Evolutionary conservation across 2,888 invertebrate genomes (phyloP).

Genomic region (Cheilosia urbana): DNA sequence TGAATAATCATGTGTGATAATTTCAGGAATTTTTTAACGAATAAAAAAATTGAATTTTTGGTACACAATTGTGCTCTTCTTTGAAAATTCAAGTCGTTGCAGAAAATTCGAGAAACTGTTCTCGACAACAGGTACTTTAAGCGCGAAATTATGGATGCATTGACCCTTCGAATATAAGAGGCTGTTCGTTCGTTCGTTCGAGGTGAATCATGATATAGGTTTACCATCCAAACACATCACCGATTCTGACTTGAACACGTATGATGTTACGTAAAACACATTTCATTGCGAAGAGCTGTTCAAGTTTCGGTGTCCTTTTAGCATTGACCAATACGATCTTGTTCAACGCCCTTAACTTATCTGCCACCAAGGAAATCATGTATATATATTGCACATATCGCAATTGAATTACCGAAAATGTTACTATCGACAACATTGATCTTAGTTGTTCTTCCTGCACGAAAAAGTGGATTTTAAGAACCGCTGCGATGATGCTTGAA

Average conservation of each 20-base stretch:
- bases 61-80: too few relatives aligned
- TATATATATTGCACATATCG: slow-evolving; percentile 49
- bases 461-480: not conserved
- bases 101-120: too few relatives aligned
- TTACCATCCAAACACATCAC: slow-evolving; percentile 26
- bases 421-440: not conserved
- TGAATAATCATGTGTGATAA: too few relatives aligned
- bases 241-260: not conserved
- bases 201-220: too few relatives aligned
- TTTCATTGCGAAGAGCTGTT: slow-evolving; percentile 24
- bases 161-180: too few relatives aligned
- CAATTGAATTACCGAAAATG: slow-evolving; percentile 3
- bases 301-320: not conserved
- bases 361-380: slow-evolving; percentile 22
- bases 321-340: not conserved
- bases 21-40: too few relatives aligned
- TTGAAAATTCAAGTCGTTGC: too few relatives aligned
- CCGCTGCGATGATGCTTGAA: not conserved
- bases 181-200: too few relatives aligned
- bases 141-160: too few relatives aligned
- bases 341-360: slow-evolving; percentile 34
- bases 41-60: too few relatives aligned
- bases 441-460: not conserved
- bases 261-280: slow-evolving; percentile 36
- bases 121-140: too few relatives aligned